These are phyloP conservation scores for Drosophila carrolli DNA, from an alignment of 1,140 invertebrate species.

Conservation along the genomic window DNA sequence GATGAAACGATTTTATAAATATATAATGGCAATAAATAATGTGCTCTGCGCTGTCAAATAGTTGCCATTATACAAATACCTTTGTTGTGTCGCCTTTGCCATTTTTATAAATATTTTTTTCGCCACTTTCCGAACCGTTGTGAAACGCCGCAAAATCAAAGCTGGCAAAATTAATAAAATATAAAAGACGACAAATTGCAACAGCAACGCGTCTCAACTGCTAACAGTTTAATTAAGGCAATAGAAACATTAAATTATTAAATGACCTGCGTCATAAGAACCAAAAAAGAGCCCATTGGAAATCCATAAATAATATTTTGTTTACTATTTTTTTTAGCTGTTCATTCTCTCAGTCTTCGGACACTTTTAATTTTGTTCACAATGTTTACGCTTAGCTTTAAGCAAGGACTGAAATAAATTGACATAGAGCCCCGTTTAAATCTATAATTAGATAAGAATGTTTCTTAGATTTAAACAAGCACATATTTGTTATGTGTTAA, in stretches of 20 bases:
- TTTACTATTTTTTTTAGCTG: neutral
- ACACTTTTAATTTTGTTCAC: too few species aligned
- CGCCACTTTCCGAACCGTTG: slow-evolving; percentile 23
- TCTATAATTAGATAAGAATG: too few species aligned
- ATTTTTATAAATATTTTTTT: slow-evolving; percentile 12
- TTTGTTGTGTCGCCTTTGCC: slow-evolving; percentile 10
- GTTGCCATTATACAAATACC: slow-evolving; percentile 12
- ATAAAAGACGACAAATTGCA: neutral
- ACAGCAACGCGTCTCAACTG: slow-evolving; percentile 56
- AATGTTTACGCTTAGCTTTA: neutral
- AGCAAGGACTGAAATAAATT: neutral
- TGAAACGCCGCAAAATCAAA: slow-evolving; percentile 19
- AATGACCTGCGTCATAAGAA: slow-evolving; percentile 51
- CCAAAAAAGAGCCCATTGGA: slow-evolving; percentile 23
- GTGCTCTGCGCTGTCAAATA: slow-evolving; percentile 36
- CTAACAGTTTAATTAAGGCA: slow-evolving; percentile 60
- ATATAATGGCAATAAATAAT: slow-evolving; percentile 77
- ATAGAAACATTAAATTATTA: slow-evolving; percentile 19
- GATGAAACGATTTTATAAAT: slow-evolving; percentile 71
- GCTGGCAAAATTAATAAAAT: neutral
- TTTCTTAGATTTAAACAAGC: too few species aligned
- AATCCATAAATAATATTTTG: slow-evolving; percentile 19
- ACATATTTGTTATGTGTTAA: neutral
- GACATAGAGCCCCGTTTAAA: too few species aligned
- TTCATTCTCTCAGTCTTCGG: neutral